phyloP scores from a whole-genome alignment of 2,797 vertebrate species.

The Streptopelia turtur region DNA sequence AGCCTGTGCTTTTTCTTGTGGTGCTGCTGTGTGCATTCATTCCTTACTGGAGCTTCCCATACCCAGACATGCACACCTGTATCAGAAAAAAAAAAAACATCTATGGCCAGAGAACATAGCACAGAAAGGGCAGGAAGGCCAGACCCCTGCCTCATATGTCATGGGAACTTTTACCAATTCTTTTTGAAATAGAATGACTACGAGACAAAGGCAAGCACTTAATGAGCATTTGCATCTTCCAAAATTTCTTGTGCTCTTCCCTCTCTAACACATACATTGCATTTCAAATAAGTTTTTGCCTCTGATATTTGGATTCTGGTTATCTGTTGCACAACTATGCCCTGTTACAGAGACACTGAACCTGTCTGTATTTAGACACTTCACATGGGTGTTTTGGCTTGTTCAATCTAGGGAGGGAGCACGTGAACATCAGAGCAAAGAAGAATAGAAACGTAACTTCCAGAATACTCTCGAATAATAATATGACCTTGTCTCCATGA shows the following conservation, averaged over 20 bases:
- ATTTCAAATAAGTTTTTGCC: not conserved
- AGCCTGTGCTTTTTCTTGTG: not conserved
- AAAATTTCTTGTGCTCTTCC: not conserved
- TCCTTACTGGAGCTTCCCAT: not conserved
- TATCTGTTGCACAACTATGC: not conserved
- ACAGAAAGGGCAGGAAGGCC: not conserved
- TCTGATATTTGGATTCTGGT: not conserved
- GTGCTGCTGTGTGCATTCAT: not conserved
- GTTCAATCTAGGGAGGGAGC: not conserved
- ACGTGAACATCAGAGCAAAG: not conserved
- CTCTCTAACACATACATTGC: rapidly evolving
- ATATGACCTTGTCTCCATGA: not conserved
- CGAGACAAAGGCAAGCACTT: not conserved
- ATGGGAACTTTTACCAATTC: not conserved
- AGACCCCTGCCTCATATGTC: rapidly evolving
- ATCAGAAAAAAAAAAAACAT: not conserved
- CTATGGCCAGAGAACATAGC: not conserved
- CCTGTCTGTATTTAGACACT: not conserved
- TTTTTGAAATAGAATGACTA: not conserved
- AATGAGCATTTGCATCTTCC: rapidly evolving
- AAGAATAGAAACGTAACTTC: not conserved
- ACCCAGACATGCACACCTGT: not conserved
- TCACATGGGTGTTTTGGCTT: not conserved
- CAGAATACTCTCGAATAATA: not conserved
- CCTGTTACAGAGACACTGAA: too few relatives aligned